Conservation (phyloP, 2,888 invertebrate genomes). For the Allolobophora icterica region DNA sequence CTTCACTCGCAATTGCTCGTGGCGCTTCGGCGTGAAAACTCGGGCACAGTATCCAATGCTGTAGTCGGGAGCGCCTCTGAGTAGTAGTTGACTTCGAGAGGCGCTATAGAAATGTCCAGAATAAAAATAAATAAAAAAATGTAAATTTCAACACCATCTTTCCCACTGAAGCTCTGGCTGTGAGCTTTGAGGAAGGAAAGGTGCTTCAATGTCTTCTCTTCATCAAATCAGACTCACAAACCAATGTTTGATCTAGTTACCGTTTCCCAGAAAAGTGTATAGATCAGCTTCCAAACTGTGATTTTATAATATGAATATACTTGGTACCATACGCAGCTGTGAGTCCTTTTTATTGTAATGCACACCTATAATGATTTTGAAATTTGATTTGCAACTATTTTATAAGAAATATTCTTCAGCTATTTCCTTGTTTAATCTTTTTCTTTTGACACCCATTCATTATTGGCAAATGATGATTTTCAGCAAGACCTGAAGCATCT, state of each 20-base stretch:
- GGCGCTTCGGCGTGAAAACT: too few species aligned
- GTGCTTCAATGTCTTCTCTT: background rate
- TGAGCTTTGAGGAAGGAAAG: background rate
- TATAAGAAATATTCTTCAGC: background rate
- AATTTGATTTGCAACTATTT: background rate
- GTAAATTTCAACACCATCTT: background rate
- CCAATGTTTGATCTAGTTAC: background rate
- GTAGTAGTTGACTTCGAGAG: too few species aligned
- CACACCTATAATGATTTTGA: background rate
- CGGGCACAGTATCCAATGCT: too few species aligned
- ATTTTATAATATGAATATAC: background rate
- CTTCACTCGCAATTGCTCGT: too few species aligned
- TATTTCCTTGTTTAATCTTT: background rate
- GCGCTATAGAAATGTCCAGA: too few species aligned
- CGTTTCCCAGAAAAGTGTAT: background rate
- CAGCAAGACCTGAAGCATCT: background rate
- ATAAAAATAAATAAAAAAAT: too few species aligned
- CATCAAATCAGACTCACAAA: background rate
- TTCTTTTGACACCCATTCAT: background rate
- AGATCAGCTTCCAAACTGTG: background rate
- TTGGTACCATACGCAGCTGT: too few species aligned
- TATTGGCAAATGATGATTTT: background rate
- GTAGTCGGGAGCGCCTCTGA: too few species aligned
- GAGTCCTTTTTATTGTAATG: too few species aligned
- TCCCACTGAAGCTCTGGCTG: background rate